Evolutionary conservation across 2,113 vertebrate genomes (phyloP), one percentile per base, ranked within the genome.

Genomic region (Chaetorhynchus papuensis): DNA sequence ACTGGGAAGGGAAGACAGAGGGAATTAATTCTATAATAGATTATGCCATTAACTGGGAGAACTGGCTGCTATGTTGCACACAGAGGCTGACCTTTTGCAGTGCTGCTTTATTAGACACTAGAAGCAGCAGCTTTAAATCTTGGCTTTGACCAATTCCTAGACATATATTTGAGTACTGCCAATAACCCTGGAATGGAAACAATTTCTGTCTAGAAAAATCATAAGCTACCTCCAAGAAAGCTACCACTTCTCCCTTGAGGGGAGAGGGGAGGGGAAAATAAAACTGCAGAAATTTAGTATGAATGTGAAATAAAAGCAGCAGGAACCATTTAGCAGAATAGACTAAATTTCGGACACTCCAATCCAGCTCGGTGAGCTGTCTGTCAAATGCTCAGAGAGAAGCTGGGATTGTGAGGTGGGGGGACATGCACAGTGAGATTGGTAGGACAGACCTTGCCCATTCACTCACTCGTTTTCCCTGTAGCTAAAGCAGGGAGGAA

Each of bases 151-250:
- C 5, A 2, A 64, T 83, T 97, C 84, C 91, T 94, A 60, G 92
- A 93, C 53, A 68, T 68, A 35, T 47, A 82, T 71, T 64, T 89
- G 64, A 41, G 23, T 83, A 78, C 49, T 89, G 94, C 80, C 88
- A 96, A 89, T 87, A 96, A 94, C 11, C 26, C 52, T 89, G 90
- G 88, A 88, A 94, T 81, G 83, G 83, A 96, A 96, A 93, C 56
- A 78, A 88, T 92, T 96, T 95, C 80, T 87, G 64, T 53, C 88
- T 94, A 88, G 85, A 94, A 97, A 97, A 95, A 65, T 86, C 82
- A 72, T 83, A 77, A 74, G 64, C 59, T 69, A 81, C 50, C 90
- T 96, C 92, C 64, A 90, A 77, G 76, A 96, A 96, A 95, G 44
- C 80, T 44, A 79, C 13, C 68, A 64, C 83, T 89, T 90, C 61